These are phyloP conservation scores for Lordiphosa fenestrarum DNA, from an alignment of 2,888 invertebrate species.

Conservation along the genomic window DNA sequence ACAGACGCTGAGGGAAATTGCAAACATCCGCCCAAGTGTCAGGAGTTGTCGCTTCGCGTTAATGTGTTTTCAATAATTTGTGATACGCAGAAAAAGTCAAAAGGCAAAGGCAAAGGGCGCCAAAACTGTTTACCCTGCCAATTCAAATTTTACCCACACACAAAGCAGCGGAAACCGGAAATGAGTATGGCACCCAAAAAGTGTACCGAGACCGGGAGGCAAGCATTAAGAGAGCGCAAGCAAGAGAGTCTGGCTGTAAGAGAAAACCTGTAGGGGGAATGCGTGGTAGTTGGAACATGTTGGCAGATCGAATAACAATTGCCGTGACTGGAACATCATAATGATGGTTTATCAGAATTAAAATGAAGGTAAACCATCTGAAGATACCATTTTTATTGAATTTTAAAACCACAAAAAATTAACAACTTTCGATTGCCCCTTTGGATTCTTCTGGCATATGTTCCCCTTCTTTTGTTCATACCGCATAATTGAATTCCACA, in stretches of 20 bases:
- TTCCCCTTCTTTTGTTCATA: too few species aligned
- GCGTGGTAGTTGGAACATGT: slow-evolving; percentile 50
- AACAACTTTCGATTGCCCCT: too few species aligned
- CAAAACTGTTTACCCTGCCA: slow-evolving; percentile 52
- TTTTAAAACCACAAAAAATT: too few species aligned
- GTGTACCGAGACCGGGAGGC: too few species aligned
- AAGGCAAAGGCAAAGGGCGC: slow-evolving; percentile 29
- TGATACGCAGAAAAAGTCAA: slow-evolving; percentile 41
- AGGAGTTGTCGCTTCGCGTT: slow-evolving; percentile 32
- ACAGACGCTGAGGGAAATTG: slow-evolving; percentile 55
- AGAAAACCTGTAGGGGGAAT: slow-evolving; percentile 28
- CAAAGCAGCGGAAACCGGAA: slow-evolving; percentile 77
- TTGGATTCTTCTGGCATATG: too few species aligned
- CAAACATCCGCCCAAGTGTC: slow-evolving; percentile 60
- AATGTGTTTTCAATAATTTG: slow-evolving; percentile 73
- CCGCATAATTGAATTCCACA: too few species aligned
- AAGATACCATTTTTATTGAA: too few species aligned
- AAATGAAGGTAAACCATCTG: too few species aligned
- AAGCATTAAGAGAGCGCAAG: slow-evolving; percentile 12
- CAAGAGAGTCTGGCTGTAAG: slow-evolving; percentile 24
- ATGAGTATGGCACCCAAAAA: slow-evolving; percentile 66
- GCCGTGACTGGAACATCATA: not conserved
- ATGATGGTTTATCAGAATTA: too few species aligned
- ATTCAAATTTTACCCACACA: slow-evolving; percentile 73
- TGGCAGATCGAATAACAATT: slow-evolving; percentile 33